Conservation (phyloP, 2,888 invertebrate species). For the Hyposoter didymator region DNA sequence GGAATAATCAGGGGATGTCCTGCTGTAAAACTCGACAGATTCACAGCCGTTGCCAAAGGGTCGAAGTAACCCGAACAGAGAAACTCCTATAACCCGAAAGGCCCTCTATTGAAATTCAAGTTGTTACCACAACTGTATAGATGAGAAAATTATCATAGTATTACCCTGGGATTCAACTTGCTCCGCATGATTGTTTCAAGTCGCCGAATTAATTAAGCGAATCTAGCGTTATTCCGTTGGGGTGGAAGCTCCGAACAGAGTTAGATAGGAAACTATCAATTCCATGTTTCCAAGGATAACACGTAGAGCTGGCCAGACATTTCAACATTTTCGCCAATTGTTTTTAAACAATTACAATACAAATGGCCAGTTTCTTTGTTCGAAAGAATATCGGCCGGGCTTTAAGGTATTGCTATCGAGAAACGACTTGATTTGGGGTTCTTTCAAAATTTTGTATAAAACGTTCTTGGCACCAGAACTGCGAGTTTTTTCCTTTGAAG, state of each 20-base stretch:
- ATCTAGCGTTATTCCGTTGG: slow-evolving; percentile 1
- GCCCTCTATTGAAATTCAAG: slow-evolving; percentile 38
- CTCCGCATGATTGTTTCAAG: slow-evolving; percentile 25
- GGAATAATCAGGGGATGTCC: slow-evolving; percentile 63
- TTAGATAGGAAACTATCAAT: background rate
- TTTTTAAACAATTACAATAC: background rate
- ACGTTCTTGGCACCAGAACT: no score
- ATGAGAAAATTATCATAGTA: slow-evolving; percentile 41
- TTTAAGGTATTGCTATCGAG: no score
- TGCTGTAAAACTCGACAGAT: slow-evolving; percentile 49
- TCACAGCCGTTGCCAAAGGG: slow-evolving; percentile 63
- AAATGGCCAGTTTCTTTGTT: background rate
- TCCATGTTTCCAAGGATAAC: background rate
- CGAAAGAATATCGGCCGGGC: background rate
- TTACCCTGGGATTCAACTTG: slow-evolving; percentile 25
- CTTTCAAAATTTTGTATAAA: no score
- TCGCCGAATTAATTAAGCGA: slow-evolving; percentile 23
- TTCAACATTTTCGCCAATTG: background rate
- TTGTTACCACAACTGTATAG: slow-evolving; percentile 46
- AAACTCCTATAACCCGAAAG: slow-evolving; percentile 52
- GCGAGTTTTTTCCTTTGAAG: no score
- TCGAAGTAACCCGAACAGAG: slow-evolving; percentile 51
- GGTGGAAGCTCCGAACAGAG: background rate
- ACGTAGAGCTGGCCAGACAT: background rate
- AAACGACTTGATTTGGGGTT: no score